phyloP scores from a whole-genome alignment of 2,113 vertebrate genomes.

The Paedocypris sp. region DNA sequence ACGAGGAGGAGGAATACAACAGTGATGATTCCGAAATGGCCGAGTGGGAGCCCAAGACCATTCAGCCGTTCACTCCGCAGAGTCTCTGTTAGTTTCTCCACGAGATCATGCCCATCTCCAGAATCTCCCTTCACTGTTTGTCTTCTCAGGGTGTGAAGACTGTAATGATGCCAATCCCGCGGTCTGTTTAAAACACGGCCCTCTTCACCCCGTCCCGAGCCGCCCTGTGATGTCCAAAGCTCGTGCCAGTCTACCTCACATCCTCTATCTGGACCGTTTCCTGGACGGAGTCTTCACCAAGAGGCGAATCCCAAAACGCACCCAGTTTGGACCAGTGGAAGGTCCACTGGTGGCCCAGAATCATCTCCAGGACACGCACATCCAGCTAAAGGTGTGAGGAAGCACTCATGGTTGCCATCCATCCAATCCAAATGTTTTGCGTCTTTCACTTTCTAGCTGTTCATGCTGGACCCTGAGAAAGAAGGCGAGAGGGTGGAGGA shows the following conservation, averaged over 20 bases:
- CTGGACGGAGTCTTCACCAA: conserved; percentile 90
- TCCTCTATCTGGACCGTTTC: conserved; percentile 89
- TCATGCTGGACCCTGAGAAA: conserved; percentile 71
- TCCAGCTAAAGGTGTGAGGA: conserved; percentile 78
- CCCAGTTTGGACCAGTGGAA: conserved; percentile 92
- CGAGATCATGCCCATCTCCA: too few species aligned
- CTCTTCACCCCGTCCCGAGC: conserved; percentile 86
- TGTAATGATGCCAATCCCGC: conserved; percentile 81
- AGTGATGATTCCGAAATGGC: conserved; percentile 83
- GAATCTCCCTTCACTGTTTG: neutral
- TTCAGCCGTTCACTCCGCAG: conserved; percentile 80
- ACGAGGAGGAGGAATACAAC: conserved; percentile 69
- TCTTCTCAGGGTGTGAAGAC: conserved; percentile 85
- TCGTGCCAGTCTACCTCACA: conserved; percentile 81
- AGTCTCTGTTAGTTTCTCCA: conserved; percentile 89
- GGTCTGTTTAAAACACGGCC: conserved; percentile 78
- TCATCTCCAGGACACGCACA: conserved; percentile 77
- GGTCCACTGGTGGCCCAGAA: conserved; percentile 76
- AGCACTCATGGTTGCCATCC: neutral
- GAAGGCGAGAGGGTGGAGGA: conserved; percentile 70
- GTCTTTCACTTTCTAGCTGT: conserved; percentile 58
- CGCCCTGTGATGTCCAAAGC: conserved; percentile 85
- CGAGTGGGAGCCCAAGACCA: conserved; percentile 82
- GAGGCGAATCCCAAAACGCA: conserved; percentile 88
- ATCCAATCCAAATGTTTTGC: neutral